Evolutionary conservation across 2,888 invertebrate species (phyloP).

Genomic region (Omphaloscelis lunosa): DNA sequence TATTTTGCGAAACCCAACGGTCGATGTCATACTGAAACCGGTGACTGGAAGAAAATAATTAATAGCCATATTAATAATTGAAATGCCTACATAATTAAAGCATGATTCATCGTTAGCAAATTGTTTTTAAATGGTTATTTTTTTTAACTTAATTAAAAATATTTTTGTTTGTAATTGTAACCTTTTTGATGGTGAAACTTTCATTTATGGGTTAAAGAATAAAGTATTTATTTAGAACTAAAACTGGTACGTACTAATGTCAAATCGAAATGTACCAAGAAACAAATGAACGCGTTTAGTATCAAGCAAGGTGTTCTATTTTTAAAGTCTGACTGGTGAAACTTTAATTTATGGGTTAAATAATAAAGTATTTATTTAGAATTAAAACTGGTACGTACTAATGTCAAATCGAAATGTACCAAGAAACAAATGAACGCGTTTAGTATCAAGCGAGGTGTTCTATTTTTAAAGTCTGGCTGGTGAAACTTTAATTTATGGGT

Average conservation of each 20-base stretch:
- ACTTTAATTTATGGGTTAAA: no score
- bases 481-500: no score
- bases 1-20: conserved; percentile 44
- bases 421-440: no score
- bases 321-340: no score
- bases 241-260: neutral
- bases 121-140: conserved; percentile 18
- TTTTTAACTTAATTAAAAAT: conserved; percentile 22
- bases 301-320: no score
- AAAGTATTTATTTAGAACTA: neutral
- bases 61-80: conserved; percentile 69
- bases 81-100: conserved; percentile 55
- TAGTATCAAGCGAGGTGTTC: no score
- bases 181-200: neutral
- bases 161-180: neutral
- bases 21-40: conserved; percentile 57
- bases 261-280: no score
- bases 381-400: neutral
- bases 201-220: neutral
- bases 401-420: no score
- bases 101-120: conserved; percentile 14
- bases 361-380: neutral
- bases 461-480: no score
- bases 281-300: no score
- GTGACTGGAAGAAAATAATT: conserved; percentile 78